Evolutionary conservation across 92 coral and sea anemone species (phyloP).

Genomic region (Parazoanthus darwini): DNA sequence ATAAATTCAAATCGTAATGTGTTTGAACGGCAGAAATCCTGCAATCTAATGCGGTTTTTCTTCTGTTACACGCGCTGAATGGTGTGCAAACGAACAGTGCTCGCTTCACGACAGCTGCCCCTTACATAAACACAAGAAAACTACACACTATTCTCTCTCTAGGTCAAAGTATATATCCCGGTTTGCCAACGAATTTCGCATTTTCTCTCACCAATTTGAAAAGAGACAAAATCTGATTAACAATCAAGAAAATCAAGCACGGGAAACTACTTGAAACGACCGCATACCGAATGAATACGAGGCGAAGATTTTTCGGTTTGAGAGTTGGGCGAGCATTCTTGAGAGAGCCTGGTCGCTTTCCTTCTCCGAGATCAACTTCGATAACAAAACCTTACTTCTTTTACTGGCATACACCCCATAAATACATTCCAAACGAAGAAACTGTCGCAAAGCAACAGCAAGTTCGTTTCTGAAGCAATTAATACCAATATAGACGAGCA

Average conservation of each 20-base stretch:
- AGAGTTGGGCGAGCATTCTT: not conserved
- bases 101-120: slow-evolving; percentile 41
- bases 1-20: not conserved
- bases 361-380: slow-evolving; percentile 22
- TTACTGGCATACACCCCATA: slow-evolving; percentile 15
- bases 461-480: slow-evolving; percentile 20
- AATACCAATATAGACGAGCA: not conserved
- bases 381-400: slow-evolving; percentile 12
- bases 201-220: not conserved
- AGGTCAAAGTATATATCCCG: not conserved
- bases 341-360: slow-evolving; percentile 43
- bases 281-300: not conserved
- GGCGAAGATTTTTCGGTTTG: not conserved
- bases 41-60: not conserved
- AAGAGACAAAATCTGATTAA: not conserved
- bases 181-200: not conserved
- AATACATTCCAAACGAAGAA: slow-evolving; percentile 7
- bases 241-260: not conserved
- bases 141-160: slow-evolving; percentile 1
- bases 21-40: not conserved
- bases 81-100: slow-evolving; percentile 19
- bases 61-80: not conserved
- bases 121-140: slow-evolving; percentile 35
- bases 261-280: not conserved
- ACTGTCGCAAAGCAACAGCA: slow-evolving; percentile 1